These are phyloP conservation scores for Hypsibius dujardini DNA, from an alignment of 1,140 invertebrate species.

Conservation along the genomic window DNA sequence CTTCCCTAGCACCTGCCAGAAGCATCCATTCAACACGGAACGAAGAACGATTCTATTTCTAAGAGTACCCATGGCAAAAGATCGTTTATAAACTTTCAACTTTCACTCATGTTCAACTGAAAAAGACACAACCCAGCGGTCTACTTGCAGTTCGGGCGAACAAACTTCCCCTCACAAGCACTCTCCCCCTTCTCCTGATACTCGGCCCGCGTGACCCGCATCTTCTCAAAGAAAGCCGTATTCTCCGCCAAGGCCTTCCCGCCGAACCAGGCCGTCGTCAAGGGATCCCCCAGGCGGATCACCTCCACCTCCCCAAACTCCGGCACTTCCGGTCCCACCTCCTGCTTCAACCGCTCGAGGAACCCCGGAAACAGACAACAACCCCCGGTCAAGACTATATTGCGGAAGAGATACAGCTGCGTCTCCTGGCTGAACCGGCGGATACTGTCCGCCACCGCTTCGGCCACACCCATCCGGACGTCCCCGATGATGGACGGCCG, in stretches of 20 bases:
- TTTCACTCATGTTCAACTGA: too few species aligned
- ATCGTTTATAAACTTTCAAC: too few species aligned
- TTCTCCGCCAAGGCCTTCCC: slow-evolving; percentile 29
- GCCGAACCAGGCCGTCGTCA: slow-evolving; percentile 32
- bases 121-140: too few species aligned
- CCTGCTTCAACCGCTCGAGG: slow-evolving; percentile 44
- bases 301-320: background rate
- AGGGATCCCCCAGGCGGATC: slow-evolving; percentile 22
- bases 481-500: slow-evolving; percentile 86
- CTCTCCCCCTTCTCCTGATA: slow-evolving; percentile 33
- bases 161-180: slow-evolving; percentile 32
- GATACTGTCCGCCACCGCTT: slow-evolving; percentile 50
- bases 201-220: slow-evolving; percentile 19
- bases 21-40: too few species aligned
- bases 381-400: slow-evolving; percentile 83
- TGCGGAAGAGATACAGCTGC: slow-evolving; percentile 35
- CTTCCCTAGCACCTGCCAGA: too few species aligned
- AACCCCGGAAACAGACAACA: slow-evolving; percentile 56
- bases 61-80: too few species aligned
- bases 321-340: slow-evolving; percentile 4
- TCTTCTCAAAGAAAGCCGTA: slow-evolving; percentile 24
- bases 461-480: slow-evolving; percentile 76
- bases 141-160: background rate
- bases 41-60: too few species aligned
- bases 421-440: slow-evolving; percentile 22